Evolutionary conservation across 1,140 invertebrate genomes (phyloP), one percentile per base, ranked within the genome.

Genomic region (Cecropterus lyciades): DNA sequence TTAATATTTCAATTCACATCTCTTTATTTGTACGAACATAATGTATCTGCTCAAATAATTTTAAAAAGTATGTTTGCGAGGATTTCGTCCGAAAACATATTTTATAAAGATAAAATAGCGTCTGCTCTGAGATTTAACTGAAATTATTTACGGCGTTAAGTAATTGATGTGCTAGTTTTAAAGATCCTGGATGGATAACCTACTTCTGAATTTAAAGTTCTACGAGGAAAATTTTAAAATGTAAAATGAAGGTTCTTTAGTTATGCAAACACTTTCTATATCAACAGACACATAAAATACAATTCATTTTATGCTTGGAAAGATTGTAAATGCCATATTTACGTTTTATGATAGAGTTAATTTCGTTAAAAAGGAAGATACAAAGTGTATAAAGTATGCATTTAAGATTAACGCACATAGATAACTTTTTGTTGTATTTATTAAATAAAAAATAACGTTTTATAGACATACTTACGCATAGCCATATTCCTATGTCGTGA

Each of bases 141-240:
- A 43, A 43, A 43, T 43, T 43, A 13, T 43, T 43, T 43, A 43
- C 5, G 5, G n/a, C 49, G 24, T 10, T 52, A 52, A 52, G 49
- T 52, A 52, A 52, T 52, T 52, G 24, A 13, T 30, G 24, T 52
- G 24, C 49, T 30, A 33, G 24, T 52, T 52, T 52, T 33, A 52
- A 52, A 52, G 24, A 52, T 52, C 15, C 24, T 33, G 13, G 24
- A 27, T 14, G 49, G 24, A 52, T 52, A 52, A 52, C 49, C 49
- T 52, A 52, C n/a, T 52, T 52, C 49, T 30, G 27, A 8, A 30
- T 52, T 30, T n/a, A 52, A 52, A 52, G 11, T 37, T 37, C 10
- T 37, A 1, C 33, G 33, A 37, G 33, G 9, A 30, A 37, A 37
- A 37, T 37, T 11, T 37, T 33, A 33, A 33, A 37, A 9, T 37